These are phyloP conservation scores for Caerostris darwini DNA, from an alignment of 1,140 invertebrate genomes.

Conservation along the genomic window DNA sequence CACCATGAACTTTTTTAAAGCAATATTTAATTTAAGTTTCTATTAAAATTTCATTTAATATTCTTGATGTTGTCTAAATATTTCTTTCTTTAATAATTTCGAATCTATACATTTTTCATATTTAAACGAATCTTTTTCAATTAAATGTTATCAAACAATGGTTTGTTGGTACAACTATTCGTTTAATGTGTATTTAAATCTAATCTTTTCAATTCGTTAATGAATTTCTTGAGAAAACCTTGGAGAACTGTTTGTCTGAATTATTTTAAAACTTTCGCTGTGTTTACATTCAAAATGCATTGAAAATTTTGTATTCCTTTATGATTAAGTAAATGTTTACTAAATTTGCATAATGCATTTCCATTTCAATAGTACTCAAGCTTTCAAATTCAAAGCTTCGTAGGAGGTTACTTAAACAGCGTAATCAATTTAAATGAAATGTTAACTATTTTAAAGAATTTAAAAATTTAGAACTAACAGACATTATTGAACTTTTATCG, in stretches of 20 bases:
- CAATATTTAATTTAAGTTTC: too few relatives aligned
- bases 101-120: too few relatives aligned
- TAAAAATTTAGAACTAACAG: too few relatives aligned
- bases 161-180: background rate
- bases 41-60: too few relatives aligned
- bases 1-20: too few relatives aligned
- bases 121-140: too few relatives aligned
- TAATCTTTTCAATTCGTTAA: background rate
- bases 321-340: background rate
- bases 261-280: background rate
- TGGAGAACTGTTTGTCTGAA: background rate
- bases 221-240: background rate
- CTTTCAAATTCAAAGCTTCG: background rate
- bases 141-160: too few relatives aligned
- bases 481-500: too few relatives aligned
- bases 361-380: background rate
- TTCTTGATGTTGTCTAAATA: too few relatives aligned
- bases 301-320: background rate
- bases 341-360: background rate
- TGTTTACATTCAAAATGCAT: background rate
- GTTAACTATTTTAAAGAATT: too few relatives aligned
- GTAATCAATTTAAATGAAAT: too few relatives aligned
- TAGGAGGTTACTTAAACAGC: background rate
- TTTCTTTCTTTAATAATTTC: too few relatives aligned
- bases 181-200: background rate